Conservation (phyloP, 2,113 vertebrate genomes). For the Seriola dumerili region DNA sequence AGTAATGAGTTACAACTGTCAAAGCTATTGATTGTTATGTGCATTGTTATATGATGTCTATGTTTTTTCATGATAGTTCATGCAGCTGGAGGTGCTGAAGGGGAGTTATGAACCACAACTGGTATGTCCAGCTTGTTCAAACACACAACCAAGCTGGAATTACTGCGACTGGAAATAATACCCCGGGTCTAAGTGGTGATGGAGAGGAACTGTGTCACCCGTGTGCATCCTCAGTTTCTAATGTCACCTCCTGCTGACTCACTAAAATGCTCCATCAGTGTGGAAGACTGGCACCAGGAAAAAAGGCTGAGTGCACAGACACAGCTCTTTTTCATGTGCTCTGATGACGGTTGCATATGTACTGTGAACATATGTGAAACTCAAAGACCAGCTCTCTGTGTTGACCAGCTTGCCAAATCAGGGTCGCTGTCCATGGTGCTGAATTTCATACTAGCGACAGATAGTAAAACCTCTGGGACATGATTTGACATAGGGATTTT, state of each 20-base stretch:
- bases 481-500: not conserved
- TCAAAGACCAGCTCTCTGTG: not conserved
- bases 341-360: too few species aligned
- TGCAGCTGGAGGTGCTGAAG: too few species aligned
- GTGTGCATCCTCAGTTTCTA: not conserved
- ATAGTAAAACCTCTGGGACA: not conserved
- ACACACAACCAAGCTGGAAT: not conserved
- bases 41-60: too few species aligned
- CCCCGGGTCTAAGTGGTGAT: not conserved
- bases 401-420: too few species aligned
- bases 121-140: too few species aligned
- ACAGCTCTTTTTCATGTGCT: too few species aligned
- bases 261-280: not conserved
- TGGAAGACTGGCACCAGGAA: too few species aligned
- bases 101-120: too few species aligned
- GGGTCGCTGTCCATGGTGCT: slow-evolving; percentile 26
- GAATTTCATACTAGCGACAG: not conserved
- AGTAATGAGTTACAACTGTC: too few species aligned
- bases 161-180: not conserved
- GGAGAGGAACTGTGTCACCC: not conserved
- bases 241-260: not conserved
- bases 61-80: too few species aligned
- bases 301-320: not conserved
- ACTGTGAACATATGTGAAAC: too few species aligned
- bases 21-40: too few species aligned